A percentile compares a stretch with the other conserved stretches of the same genome.
Evolutionary conservation across 2,888 invertebrate genomes (phyloP).

Genomic region (Osmoderma eremita): DNA sequence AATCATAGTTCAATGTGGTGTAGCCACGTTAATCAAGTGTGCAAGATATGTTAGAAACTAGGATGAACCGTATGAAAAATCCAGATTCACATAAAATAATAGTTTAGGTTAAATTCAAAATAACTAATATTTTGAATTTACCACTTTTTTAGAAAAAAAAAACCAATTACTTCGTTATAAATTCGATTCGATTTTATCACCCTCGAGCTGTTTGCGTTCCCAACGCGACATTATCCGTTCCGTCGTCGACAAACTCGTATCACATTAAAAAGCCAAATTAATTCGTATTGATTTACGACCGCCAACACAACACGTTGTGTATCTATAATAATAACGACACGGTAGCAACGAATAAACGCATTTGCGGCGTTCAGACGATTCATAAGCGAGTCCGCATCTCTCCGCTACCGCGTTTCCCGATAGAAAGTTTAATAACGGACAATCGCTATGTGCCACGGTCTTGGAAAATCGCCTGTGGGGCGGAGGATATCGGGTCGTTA

Average conservation of each 20-base stretch:
- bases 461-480: slow-evolving; percentile 24
- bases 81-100: too few species aligned
- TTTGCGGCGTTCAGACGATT: slow-evolving; percentile 7
- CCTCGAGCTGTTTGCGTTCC: too few species aligned
- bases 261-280: slow-evolving; percentile 59
- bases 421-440: slow-evolving; percentile 33
- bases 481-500: slow-evolving; percentile 27
- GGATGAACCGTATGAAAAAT: too few species aligned
- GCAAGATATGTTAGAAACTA: too few species aligned
- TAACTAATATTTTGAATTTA: too few species aligned
- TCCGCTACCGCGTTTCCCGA: slow-evolving; percentile 17
- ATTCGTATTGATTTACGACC: slow-evolving; percentile 59
- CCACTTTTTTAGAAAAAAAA: too few species aligned
- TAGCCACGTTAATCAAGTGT: too few species aligned
- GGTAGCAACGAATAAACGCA: background rate
- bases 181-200: too few species aligned
- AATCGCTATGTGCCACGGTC: slow-evolving; percentile 19
- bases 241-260: slow-evolving; percentile 52
- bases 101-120: too few species aligned
- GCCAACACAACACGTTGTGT: background rate
- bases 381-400: slow-evolving; percentile 12
- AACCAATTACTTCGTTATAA: too few species aligned
- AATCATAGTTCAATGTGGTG: too few species aligned
- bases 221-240: slow-evolving; percentile 45
- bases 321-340: background rate